A percentile compares a stretch with the other conserved stretches of the same genome.
Conservation (phyloP, 2,888 invertebrate genomes). For the Merodon equestris region DNA sequence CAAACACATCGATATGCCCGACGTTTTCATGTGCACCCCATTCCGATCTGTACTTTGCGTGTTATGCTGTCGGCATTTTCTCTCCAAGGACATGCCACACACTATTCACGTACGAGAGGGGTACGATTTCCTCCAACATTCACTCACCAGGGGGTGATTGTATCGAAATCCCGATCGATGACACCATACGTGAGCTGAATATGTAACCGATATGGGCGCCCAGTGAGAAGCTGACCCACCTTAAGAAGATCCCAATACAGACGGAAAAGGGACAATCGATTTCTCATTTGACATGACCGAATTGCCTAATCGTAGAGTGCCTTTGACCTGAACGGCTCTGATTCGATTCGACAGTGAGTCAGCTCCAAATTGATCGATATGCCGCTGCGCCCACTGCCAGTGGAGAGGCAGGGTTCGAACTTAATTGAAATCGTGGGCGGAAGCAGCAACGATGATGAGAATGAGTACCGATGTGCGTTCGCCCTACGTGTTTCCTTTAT, state of each 20-base stretch:
- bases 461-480: too few relatives aligned
- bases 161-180: conserved; percentile 35
- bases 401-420: too few relatives aligned
- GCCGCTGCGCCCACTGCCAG: too few relatives aligned
- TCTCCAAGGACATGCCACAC: conserved; percentile 40
- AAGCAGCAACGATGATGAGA: too few relatives aligned
- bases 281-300: too few relatives aligned
- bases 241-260: background rate
- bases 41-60: conserved; percentile 35
- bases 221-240: conserved; percentile 43
- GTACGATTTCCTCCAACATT: too few relatives aligned
- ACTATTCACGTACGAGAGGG: conserved; percentile 10
- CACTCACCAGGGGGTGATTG: conserved; percentile 6
- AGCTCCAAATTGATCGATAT: too few relatives aligned
- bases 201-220: conserved; percentile 19
- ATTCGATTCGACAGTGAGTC: too few relatives aligned
- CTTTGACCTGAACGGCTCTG: conserved; percentile 20
- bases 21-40: conserved; percentile 8
- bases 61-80: conserved; percentile 41
- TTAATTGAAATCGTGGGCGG: too few relatives aligned
- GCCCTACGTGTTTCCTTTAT: too few relatives aligned
- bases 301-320: conserved; percentile 28
- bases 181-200: conserved; percentile 21
- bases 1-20: conserved; percentile 5
- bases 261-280: conserved; percentile 37